Evolutionary conservation across 2,113 vertebrate genomes (phyloP).

Genomic region (Oreotragus oreotragus): DNA sequence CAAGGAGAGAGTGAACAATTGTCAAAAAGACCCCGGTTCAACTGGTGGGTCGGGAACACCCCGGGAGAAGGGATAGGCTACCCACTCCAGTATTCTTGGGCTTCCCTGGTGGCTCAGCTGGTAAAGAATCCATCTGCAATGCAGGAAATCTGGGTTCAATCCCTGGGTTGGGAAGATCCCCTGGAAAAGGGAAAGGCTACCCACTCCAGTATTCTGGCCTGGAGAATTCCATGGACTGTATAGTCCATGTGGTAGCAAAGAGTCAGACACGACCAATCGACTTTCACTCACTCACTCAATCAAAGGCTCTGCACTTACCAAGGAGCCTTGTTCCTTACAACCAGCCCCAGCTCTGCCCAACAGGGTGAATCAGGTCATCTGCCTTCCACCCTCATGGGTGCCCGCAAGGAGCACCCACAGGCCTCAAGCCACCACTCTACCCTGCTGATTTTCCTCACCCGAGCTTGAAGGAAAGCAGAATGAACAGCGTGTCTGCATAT

Average conservation of each 20-base stretch:
- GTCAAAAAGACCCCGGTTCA: neutral
- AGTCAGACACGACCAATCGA: rapidly evolving
- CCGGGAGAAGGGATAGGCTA: neutral
- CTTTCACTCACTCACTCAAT: neutral
- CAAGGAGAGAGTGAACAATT: neutral
- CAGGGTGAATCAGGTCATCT: neutral
- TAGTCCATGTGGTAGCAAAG: neutral
- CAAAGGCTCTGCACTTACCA: neutral
- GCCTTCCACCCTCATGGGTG: rapidly evolving
- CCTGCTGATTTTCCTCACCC: neutral
- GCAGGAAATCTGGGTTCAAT: neutral
- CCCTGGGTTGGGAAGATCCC: neutral
- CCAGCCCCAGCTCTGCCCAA: neutral
- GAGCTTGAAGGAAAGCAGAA: neutral
- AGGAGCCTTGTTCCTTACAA: neutral
- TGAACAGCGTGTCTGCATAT: neutral
- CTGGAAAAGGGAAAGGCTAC: neutral
- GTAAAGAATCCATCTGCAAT: neutral
- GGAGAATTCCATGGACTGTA: neutral
- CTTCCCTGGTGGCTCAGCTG: neutral
- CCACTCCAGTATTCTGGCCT: neutral
- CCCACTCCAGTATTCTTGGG: neutral
- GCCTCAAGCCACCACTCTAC: neutral
- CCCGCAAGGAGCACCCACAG: neutral
- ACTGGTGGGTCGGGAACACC: neutral